Percentiles rank a stretch among this genome's conserved stretches.
Evolutionary conservation across 2,888 invertebrate genomes (phyloP).

Genomic region (Argynnis bischoffii): DNA sequence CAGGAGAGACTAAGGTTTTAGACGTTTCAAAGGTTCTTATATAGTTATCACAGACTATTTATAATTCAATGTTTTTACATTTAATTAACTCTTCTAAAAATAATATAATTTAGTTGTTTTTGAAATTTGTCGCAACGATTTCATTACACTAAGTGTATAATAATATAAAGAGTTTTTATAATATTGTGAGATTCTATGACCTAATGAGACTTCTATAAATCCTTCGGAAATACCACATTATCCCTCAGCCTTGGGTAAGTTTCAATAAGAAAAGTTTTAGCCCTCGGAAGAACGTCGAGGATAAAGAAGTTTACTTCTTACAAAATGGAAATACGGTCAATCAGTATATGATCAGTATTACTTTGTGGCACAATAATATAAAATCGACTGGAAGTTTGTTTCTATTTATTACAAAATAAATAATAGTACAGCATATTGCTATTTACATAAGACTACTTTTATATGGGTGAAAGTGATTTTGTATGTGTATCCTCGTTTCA

Average conservation of each 20-base stretch:
- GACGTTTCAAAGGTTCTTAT: too few relatives aligned
- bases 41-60: too few relatives aligned
- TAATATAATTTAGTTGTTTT: not conserved
- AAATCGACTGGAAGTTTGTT: too few relatives aligned
- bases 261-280: slow-evolving; percentile 33
- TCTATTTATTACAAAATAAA: too few relatives aligned
- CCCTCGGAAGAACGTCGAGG: slow-evolving; percentile 25
- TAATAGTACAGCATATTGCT: too few relatives aligned
- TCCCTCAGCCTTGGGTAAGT: slow-evolving; percentile 29
- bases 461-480: too few relatives aligned
- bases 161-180: slow-evolving; percentile 14
- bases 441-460: too few relatives aligned
- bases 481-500: too few relatives aligned
- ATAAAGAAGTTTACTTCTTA: slow-evolving; percentile 28
- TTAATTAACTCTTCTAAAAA: not conserved
- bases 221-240: slow-evolving; percentile 31
- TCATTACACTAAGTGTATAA: not conserved
- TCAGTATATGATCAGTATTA: slow-evolving; percentile 13
- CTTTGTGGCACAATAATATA: not conserved
- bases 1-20: too few relatives aligned
- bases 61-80: too few relatives aligned
- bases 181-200: slow-evolving; percentile 21
- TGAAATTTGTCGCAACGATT: slow-evolving; percentile 41
- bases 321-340: slow-evolving; percentile 16
- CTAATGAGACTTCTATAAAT: slow-evolving; percentile 31